phyloP scores from a whole-genome alignment of 2,888 invertebrate genomes.

The Acanthococcus lagerstroemiae region DNA sequence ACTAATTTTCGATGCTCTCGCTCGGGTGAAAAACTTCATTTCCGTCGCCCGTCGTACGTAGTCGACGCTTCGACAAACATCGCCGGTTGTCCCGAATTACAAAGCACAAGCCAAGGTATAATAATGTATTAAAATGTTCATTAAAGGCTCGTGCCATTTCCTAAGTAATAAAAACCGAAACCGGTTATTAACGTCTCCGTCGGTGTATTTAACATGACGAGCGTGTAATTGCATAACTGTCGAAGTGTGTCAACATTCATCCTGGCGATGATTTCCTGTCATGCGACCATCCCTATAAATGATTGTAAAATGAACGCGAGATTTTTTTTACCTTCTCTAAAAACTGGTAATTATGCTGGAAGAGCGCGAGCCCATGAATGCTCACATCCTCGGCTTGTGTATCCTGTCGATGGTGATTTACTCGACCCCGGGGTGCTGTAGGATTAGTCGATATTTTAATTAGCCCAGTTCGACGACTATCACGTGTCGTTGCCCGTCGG shows the following conservation, averaged over 20 bases:
- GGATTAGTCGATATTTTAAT: too few species aligned
- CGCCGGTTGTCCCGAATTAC: too few species aligned
- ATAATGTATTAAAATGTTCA: too few species aligned
- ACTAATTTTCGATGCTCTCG: background rate
- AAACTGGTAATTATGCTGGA: background rate
- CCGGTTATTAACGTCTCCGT: slow-evolving; percentile 11
- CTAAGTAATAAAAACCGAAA: slow-evolving; percentile 2
- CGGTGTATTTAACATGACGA: slow-evolving; percentile 29
- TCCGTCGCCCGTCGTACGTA: background rate
- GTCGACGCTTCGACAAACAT: background rate
- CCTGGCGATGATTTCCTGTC: slow-evolving; percentile 29
- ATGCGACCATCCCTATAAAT: slow-evolving; percentile 20
- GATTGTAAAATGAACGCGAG: background rate
- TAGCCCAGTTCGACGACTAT: too few species aligned
- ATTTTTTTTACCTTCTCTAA: background rate
- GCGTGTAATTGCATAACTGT: slow-evolving; percentile 30
- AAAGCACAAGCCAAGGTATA: background rate
- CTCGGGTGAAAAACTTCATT: background rate
- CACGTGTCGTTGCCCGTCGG: too few species aligned
- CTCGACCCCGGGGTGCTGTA: too few species aligned
- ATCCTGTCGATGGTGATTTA: too few species aligned
- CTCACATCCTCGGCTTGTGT: background rate
- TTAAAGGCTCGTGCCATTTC: slow-evolving; percentile 28
- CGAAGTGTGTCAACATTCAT: slow-evolving; percentile 30
- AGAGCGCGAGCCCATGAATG: background rate